Conservation (phyloP, 2,888 invertebrate species). For the Hirtodrosophila alboralis region DNA sequence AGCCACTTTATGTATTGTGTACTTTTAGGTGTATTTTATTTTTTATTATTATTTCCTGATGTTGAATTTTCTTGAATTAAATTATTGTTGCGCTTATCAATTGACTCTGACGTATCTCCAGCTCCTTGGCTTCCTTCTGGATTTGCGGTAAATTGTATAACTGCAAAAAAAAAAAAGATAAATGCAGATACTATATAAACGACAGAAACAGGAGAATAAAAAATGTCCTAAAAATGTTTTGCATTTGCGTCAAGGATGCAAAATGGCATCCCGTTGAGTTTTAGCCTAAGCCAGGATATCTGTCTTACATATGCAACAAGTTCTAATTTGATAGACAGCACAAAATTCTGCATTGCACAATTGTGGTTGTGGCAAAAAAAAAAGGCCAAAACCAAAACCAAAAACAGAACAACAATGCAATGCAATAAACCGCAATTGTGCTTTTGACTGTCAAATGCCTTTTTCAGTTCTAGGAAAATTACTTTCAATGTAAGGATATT, state of each 20-base stretch:
- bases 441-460: too few species aligned
- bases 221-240: not conserved
- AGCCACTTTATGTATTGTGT: slow-evolving; percentile 28
- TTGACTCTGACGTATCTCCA: slow-evolving; percentile 50
- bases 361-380: too few species aligned
- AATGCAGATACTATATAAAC: too few species aligned
- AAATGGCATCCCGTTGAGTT: slow-evolving; percentile 18
- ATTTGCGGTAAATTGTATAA: slow-evolving; percentile 51
- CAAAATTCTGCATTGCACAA: too few species aligned
- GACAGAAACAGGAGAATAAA: slow-evolving; percentile 20
- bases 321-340: slow-evolving; percentile 10
- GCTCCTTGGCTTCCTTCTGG: slow-evolving; percentile 29
- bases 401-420: too few species aligned
- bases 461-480: too few species aligned
- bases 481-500: too few species aligned
- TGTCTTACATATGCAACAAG: slow-evolving; percentile 57
- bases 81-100: slow-evolving; percentile 20
- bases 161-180: too few species aligned
- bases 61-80: too few species aligned
- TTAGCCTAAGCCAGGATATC: slow-evolving; percentile 8
- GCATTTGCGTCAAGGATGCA: slow-evolving; percentile 33
- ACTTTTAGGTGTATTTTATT: slow-evolving; percentile 26
- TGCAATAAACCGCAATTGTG: too few species aligned
- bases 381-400: too few species aligned
- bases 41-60: slow-evolving; percentile 39